These are phyloP conservation scores for Resseliella maxima DNA, from an alignment of 2,888 invertebrate species.

Conservation along the genomic window DNA sequence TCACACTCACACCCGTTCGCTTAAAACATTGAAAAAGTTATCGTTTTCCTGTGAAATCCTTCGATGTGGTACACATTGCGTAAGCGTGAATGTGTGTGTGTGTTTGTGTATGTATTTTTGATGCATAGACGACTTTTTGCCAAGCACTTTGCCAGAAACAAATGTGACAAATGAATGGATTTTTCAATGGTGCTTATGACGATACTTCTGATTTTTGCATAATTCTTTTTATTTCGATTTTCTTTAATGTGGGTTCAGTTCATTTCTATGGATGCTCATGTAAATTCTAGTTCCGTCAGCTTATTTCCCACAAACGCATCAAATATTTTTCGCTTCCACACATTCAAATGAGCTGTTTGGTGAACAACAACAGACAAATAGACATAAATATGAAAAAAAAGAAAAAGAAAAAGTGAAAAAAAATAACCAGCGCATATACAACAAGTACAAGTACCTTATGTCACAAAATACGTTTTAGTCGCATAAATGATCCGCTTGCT, in stretches of 20 bases:
- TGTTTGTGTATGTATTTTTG: not conserved
- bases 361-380: no score
- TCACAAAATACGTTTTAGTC: conserved; percentile 2
- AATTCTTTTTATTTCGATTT: conserved; percentile 28
- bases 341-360: conserved; percentile 17
- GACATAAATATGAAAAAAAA: not conserved
- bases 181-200: conserved; percentile 26
- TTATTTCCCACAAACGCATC: not conserved
- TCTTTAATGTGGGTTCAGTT: conserved; percentile 4
- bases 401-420: no score
- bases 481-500: not conserved
- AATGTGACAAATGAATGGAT: conserved; percentile 50
- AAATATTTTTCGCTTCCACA: not conserved
- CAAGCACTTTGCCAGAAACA: conserved; percentile 22
- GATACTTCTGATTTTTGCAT: conserved; percentile 55
- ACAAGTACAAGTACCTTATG: not conserved
- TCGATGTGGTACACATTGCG: not conserved
- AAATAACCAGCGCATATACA: no score
- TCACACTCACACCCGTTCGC: not conserved
- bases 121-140: not conserved
- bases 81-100: not conserved
- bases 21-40: not conserved
- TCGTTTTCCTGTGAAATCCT: not conserved
- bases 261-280: conserved; percentile 18
- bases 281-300: conserved; percentile 18